phyloP scores from a whole-genome alignment of 2,797 vertebrate genomes.

The Acanthornis magna region DNA sequence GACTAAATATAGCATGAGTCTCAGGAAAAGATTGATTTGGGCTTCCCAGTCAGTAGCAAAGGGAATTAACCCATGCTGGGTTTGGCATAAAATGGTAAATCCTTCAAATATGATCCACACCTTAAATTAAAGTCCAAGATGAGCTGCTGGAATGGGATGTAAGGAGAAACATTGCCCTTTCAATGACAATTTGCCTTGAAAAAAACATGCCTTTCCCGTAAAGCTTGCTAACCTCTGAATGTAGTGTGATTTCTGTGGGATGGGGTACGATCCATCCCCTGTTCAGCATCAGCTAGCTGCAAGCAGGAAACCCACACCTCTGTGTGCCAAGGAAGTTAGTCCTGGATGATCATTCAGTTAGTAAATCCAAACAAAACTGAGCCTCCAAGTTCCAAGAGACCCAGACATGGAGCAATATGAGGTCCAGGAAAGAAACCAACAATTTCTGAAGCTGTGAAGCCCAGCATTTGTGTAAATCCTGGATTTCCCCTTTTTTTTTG shows the following conservation, averaged over 20 bases:
- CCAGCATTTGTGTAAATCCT: background rate
- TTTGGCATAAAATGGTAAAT: constrained; percentile 36
- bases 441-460: background rate
- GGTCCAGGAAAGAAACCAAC: background rate
- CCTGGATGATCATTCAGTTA: background rate
- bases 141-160: background rate
- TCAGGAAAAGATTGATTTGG: constrained; percentile 56
- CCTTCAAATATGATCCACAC: background rate
- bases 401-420: background rate
- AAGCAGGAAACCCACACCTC: background rate
- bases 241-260: background rate
- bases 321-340: background rate
- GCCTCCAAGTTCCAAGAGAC: background rate
- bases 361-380: background rate
- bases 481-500: background rate
- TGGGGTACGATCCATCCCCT: fast-evolving
- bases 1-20: constrained; percentile 55
- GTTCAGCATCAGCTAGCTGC: background rate
- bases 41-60: constrained; percentile 44
- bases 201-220: background rate
- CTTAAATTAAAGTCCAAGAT: background rate
- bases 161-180: background rate
- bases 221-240: background rate
- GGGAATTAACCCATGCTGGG: constrained; percentile 47
- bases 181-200: background rate